Conservation (phyloP, 2,113 vertebrate genomes). For the Sinocyclocheilus anshuiensis region DNA sequence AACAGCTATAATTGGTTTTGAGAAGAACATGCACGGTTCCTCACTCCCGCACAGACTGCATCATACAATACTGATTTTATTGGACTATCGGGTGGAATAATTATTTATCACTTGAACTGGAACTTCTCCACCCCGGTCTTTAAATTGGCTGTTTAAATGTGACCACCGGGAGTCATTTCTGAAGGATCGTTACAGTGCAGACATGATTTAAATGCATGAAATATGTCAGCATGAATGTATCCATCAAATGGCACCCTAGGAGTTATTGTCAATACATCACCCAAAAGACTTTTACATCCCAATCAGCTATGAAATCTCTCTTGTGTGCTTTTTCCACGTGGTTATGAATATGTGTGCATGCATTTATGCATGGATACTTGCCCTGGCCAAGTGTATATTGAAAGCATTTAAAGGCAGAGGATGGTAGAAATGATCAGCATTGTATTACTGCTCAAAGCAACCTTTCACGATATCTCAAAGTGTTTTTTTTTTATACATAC, state of each 20-base stretch:
- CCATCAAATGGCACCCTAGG: slow-evolving; percentile 26
- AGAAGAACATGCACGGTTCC: neutral
- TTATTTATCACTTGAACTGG: slow-evolving; percentile 13
- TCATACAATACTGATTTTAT: slow-evolving; percentile 9
- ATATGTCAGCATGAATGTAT: slow-evolving; percentile 21
- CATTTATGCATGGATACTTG: neutral
- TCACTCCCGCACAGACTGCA: neutral
- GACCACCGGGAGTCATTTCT: slow-evolving; percentile 2
- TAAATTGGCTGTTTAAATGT: slow-evolving; percentile 15
- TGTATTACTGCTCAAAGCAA: neutral
- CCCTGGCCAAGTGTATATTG: neutral
- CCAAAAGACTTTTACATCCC: slow-evolving; percentile 5
- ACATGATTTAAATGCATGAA: slow-evolving; percentile 28
- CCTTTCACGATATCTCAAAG: neutral
- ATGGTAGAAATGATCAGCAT: neutral
- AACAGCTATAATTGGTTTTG: slow-evolving; percentile 7
- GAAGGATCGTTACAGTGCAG: slow-evolving; percentile 9
- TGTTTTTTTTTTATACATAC: too few species aligned
- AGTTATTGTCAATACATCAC: slow-evolving; percentile 21
- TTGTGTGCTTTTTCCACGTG: neutral
- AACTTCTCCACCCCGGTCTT: slow-evolving; percentile 13
- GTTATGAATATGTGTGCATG: neutral
- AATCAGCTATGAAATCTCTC: slow-evolving; percentile 10
- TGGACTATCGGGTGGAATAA: neutral
- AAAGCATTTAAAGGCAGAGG: neutral